Conservation (phyloP, 2,888 invertebrate species). For the Dasypogon diadema region DNA sequence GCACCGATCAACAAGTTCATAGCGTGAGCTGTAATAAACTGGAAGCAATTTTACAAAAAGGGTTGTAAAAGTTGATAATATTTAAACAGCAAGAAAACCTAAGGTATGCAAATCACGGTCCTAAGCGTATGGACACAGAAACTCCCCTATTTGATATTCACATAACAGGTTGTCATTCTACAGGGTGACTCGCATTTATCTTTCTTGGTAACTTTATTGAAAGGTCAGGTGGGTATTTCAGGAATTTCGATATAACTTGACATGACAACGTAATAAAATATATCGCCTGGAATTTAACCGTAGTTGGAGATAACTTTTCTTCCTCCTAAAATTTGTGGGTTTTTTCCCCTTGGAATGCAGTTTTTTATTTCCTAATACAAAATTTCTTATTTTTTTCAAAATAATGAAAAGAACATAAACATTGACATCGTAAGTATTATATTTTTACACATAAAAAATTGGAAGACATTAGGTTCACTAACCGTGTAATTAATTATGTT, state of each 20-base stretch:
- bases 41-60: constrained; percentile 8
- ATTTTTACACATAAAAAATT: too few relatives aligned
- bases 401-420: too few relatives aligned
- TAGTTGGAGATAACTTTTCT: constrained; percentile 28
- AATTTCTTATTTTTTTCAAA: too few relatives aligned
- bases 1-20: constrained; percentile 16
- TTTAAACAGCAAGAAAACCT: too few relatives aligned
- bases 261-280: constrained; percentile 36
- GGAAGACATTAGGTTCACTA: too few relatives aligned
- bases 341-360: too few relatives aligned
- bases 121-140: not conserved
- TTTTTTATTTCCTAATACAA: too few relatives aligned
- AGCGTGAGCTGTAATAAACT: not conserved
- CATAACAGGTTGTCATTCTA: not conserved
- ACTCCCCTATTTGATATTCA: not conserved
- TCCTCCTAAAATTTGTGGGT: too few relatives aligned
- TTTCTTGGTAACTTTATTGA: constrained; percentile 8
- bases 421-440: too few relatives aligned
- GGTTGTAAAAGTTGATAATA: constrained; percentile 35
- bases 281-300: constrained; percentile 22
- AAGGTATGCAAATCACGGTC: not conserved
- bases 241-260: constrained; percentile 40
- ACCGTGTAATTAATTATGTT: too few relatives aligned
- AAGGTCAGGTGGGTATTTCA: constrained; percentile 38
- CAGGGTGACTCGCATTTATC: not conserved